Evolutionary conservation across 2,888 invertebrate species (phyloP).

Genomic region (Melieria omissa): DNA sequence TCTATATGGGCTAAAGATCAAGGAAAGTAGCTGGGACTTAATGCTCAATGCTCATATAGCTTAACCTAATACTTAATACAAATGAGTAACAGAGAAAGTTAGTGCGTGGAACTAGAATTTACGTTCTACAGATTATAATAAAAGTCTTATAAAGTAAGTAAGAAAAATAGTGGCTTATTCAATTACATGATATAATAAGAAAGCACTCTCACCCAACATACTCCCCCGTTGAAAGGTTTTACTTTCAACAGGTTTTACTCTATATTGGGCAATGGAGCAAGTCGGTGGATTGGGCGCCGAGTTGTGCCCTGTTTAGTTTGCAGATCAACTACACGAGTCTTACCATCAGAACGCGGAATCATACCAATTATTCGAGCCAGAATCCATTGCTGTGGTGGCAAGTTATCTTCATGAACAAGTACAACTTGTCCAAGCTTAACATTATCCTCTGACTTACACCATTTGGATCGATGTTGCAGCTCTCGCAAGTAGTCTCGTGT

Average conservation of each 20-base stretch:
- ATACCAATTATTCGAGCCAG: conserved; percentile 32
- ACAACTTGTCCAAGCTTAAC: conserved; percentile 38
- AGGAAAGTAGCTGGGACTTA: too few relatives aligned
- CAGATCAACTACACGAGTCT: conserved; percentile 37
- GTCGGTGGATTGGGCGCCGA: conserved; percentile 26
- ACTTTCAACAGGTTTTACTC: not conserved
- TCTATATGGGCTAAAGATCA: too few relatives aligned
- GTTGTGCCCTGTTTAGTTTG: conserved; percentile 28
- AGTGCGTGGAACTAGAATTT: too few relatives aligned
- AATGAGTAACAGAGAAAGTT: too few relatives aligned
- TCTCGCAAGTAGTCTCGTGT: conserved; percentile 35
- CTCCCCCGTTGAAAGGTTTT: not conserved
- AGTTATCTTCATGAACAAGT: conserved; percentile 40
- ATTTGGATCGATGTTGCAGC: conserved; percentile 36
- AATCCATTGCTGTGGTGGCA: conserved; percentile 40
- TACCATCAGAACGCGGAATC: conserved; percentile 33
- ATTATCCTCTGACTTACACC: too few relatives aligned
- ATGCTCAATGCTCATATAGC: too few relatives aligned
- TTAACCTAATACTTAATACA: too few relatives aligned
- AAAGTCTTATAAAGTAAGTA: too few relatives aligned
- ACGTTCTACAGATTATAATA: too few relatives aligned
- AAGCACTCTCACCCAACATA: not conserved
- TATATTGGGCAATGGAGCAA: conserved; percentile 17
- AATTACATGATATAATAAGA: too few relatives aligned
- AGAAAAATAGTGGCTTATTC: too few relatives aligned